Base-by-base conservation (phyloP, 1,140 invertebrate genomes). In the Pararge aegeria region DNA sequence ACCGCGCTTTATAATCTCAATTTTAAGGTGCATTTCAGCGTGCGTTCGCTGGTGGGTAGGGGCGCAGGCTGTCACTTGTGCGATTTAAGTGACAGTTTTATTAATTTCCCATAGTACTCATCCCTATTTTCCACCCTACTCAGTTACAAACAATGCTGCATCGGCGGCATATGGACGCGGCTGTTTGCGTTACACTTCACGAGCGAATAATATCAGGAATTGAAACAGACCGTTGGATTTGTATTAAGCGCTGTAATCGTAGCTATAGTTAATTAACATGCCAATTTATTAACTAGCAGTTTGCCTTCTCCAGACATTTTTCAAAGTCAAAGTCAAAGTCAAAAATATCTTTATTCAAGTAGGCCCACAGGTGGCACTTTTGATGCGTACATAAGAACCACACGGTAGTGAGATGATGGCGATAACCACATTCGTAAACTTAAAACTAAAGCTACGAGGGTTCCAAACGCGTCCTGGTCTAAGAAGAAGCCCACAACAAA, bases 31-130 rank as follows among this genome's bases (percentile, higher is more conserved):
- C 53, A 55, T 40, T 29, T 21, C 30, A 6, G 38, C 15, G 15
- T 42, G 46, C 12, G 46, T 50, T 40, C 13, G 34, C 29, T 49
- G 30, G n/a, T 62, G 38, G 53, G 59, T 59, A 81, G 81, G 81
- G 84, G 72, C 64, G 66, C 62, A 73, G 67, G 69, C 73, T 79
- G 81, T 89, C 83, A 83, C 83, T 86, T 80, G 68, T 81, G 87
- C 86, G 83, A 87, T 90, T 92, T 91, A 93, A 93, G 91, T 93
- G 93, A 93, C 93, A 93, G 92, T 92, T 93, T 94, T 94, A 93
- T 94, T 94, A 93, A 93, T 93, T 94, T 92, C 90, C 89, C 91
- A 91, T 91, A 90, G 90, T 87, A 79, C 80, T 84, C 79, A 83
- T 83, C 79, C 83, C 79, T 66, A 78, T 80, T 80, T 80, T 83